Conservation (phyloP, 2,888 invertebrate species). For the Agriopis aurantiaria region DNA sequence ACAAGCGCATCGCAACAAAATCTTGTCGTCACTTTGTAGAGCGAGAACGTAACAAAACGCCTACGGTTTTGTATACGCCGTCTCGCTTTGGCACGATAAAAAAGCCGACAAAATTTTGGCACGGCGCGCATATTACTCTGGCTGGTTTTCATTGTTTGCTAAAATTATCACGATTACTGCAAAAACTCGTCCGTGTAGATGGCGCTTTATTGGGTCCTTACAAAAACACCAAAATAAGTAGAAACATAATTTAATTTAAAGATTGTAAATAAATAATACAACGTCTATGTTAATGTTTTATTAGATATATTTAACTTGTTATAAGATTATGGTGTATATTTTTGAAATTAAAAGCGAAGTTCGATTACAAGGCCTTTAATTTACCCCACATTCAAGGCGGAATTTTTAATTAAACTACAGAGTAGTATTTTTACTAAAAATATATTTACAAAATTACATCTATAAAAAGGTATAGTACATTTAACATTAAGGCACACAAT, state of each 20-base stretch:
- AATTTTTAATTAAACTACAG: constrained; percentile 17
- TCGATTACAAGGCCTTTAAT: background rate
- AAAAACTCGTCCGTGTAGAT: constrained; percentile 4
- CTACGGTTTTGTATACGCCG: too few species aligned
- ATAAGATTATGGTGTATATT: constrained; percentile 76
- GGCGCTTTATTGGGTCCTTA: constrained; percentile 2
- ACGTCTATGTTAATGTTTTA: constrained; percentile 50
- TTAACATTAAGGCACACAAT: constrained; percentile 60
- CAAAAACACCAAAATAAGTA: background rate
- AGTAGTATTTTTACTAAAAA: constrained; percentile 49
- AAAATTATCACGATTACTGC: too few species aligned
- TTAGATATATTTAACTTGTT: constrained; percentile 56
- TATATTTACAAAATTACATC: constrained; percentile 75
- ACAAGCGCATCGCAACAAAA: too few species aligned
- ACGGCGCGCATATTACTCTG: too few species aligned
- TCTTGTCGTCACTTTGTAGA: too few species aligned
- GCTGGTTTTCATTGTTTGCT: too few species aligned
- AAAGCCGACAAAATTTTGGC: too few species aligned
- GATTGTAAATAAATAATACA: constrained; percentile 50
- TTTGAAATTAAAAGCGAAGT: constrained; percentile 74
- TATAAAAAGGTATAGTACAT: constrained; percentile 52
- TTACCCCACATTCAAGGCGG: background rate
- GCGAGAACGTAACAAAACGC: too few species aligned
- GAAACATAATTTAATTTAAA: constrained; percentile 1
- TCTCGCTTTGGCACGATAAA: too few species aligned